Evolutionary conservation across 1,140 invertebrate genomes (phyloP).

Genomic region (Aphaenogaster floridana): DNA sequence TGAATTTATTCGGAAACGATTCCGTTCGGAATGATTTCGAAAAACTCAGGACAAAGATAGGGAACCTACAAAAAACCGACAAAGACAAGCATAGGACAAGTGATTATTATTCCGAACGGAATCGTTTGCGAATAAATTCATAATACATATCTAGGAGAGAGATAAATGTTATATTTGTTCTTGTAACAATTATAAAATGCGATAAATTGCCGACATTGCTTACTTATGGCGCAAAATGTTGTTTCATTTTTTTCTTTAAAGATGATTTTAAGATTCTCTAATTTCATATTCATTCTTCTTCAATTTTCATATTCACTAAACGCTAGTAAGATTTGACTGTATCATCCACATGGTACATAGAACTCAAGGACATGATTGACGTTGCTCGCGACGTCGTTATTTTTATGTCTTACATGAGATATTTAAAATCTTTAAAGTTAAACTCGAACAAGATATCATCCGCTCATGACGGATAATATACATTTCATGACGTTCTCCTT

Average conservation of each 20-base stretch:
- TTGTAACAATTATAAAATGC: neutral
- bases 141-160: neutral
- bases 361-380: neutral
- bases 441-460: constrained; percentile 12
- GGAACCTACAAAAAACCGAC: too few species aligned
- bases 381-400: neutral
- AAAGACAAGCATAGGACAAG: too few species aligned
- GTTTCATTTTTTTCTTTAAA: neutral
- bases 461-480: constrained; percentile 52
- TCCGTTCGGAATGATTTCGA: too few species aligned
- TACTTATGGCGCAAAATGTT: neutral
- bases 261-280: neutral
- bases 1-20: too few species aligned
- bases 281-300: neutral
- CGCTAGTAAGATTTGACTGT: neutral
- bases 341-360: neutral
- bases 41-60: too few species aligned
- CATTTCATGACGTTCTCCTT: neutral
- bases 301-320: constrained; percentile 4
- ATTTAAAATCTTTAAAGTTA: constrained; percentile 7
- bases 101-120: too few species aligned
- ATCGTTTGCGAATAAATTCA: too few species aligned
- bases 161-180: too few species aligned
- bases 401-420: neutral
- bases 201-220: neutral